Evolutionary conservation across 2,113 vertebrate species (phyloP), one percentile per base, ranked within the genome.

Genomic region (Tympanuchus pallidicinctus): DNA sequence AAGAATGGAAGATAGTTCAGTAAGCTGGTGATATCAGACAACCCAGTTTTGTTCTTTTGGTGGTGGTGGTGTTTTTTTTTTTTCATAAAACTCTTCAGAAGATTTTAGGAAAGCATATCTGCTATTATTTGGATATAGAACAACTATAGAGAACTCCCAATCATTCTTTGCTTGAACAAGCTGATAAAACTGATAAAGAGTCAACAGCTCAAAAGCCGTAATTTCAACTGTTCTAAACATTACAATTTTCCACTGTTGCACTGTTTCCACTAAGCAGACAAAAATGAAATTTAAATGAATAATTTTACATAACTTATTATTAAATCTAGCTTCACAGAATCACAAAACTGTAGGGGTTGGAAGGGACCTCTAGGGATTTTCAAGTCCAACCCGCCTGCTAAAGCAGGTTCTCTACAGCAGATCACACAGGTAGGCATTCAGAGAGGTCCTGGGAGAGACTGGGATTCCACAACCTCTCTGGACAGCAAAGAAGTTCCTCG

Each of bases 281-380:
- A 70, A 93, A 87, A 63, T 25, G 2, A 74, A 83, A 89, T 72
- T 42, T 57, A 82, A 89, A 71, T 38, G 3, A 74, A 81, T 28
- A 72, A 59, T 61, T 89, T 76, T 45, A 48, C n/a, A 32, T 56
- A 71, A 28, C 15, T 72, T 56, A 36, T 64, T 8, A 36, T 20
- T 17, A 63, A 77, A 48, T 16, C 5, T 19, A 54, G 52, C 27
- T 54, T 54, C 52, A 54, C 52, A 54, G 27, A 54, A 16, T 16
- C 27, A 27, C 52, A 28, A 16, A 54, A 30, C 52, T 10, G 27
- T 54, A 30, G 15, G 27, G 52, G 52, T 54, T 30, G 52, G 52
- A 54, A 54, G 27, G 52, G 27, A 30, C 27, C 27, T 30, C 27
- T 54, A 54, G 15, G 30, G 15, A 50, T 54, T 54, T 28, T 54